Evolutionary conservation across 2,888 invertebrate species (phyloP), one percentile per base, ranked within the genome.

Genomic region (Saturnia pavonia): DNA sequence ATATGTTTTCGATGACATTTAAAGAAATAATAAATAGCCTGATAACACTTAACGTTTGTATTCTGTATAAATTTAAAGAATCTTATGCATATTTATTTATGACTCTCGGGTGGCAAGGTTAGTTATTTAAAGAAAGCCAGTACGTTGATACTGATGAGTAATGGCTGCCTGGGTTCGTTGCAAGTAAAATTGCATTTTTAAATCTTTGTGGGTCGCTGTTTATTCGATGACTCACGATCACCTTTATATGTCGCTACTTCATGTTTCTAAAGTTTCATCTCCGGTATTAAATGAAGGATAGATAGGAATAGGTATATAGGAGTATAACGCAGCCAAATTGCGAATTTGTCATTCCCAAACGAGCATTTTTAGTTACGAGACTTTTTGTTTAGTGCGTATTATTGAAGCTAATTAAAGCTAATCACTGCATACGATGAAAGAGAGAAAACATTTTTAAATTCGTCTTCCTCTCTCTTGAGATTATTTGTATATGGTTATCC

Each of bases 91-190:
- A 65, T 65, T 22, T 65, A 65, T 65, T 40, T 65, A 40, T 3
- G 65, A 40, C 34, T 65, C 34, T 65, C 40, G 40, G 65, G 51
- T 71, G 71, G 68, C 71, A 69, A 71, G 71, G 71, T 27, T 69
- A 69, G 34, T 63, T 68, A 68, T 69, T 45, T 67, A 71, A 69
- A 69, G 51, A 71, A 12, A 54, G 42, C 45, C 67, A 67, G 67
- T 25, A 40, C 65, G 40, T 67, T 69, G 71, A 71, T 71, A 71
- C 43, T 45, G 16, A 60, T 69, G 69, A 71, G 40, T 71, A 67
- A 71, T 67, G 34, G 45, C 19, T 60, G 25, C 51, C 69, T 73
- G 68, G 63, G 43, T 34, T 43, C 67, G 69, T 54, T 68, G 54
- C 22, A n/a, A 19, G 57, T 60, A 22, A 57, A 25, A 25, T 60